Evolutionary conservation across 2,797 vertebrate species (phyloP).

Genomic region (Platyrinchus mystaceus): DNA sequence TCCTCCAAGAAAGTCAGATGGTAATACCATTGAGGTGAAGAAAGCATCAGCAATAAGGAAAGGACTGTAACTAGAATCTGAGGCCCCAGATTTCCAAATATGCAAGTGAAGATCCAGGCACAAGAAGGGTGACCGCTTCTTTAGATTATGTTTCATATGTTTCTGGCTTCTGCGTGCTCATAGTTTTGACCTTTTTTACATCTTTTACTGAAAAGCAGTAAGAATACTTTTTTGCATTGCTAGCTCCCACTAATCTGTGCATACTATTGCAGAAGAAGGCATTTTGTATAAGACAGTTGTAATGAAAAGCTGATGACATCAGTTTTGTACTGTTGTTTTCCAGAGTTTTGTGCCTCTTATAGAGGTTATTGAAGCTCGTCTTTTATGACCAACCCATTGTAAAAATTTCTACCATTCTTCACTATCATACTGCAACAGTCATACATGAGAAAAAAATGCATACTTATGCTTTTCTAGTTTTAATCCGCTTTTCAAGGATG

Average conservation of each 20-base stretch:
- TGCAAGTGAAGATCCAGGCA: not conserved
- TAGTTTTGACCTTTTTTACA: not conserved
- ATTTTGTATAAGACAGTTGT: not conserved
- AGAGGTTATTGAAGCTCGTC: not conserved
- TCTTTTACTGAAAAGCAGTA: not conserved
- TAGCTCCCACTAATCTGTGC: not conserved
- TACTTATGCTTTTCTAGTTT: slow-evolving; percentile 28
- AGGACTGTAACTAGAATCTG: not conserved
- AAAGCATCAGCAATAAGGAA: not conserved
- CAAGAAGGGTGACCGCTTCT: not conserved
- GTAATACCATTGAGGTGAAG: not conserved
- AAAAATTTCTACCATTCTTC: not conserved
- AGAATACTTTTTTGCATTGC: not conserved
- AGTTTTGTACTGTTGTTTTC: not conserved
- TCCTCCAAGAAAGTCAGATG: not conserved
- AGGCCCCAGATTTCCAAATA: not conserved
- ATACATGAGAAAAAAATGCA: not conserved
- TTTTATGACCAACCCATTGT: not conserved
- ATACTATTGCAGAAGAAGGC: not conserved
- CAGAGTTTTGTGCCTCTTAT: not conserved
- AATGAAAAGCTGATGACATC: not conserved
- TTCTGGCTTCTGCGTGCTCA: not conserved
- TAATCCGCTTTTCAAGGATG: slow-evolving; percentile 17
- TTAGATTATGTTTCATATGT: not conserved
- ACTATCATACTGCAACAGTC: not conserved